A percentile compares a stretch with the other conserved stretches of the same genome.
These are phyloP conservation scores for Passer domesticus DNA, from an alignment of 2,113 vertebrate species.

Conservation along the genomic window DNA sequence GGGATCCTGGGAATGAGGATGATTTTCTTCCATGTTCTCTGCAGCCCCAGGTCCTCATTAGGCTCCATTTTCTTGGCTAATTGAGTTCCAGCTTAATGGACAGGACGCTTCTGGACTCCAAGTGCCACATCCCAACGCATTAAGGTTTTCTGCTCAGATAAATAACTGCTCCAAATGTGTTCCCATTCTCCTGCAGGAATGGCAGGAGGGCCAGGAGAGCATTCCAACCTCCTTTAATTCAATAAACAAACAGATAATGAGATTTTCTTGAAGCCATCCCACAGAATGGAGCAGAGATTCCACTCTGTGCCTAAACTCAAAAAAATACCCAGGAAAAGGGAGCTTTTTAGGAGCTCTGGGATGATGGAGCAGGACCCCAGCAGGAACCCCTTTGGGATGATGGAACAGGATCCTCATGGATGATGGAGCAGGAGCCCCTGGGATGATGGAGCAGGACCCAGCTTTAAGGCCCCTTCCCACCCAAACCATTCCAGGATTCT, in stretches of 20 bases:
- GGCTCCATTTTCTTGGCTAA: background rate
- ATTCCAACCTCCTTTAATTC: constrained; percentile 12
- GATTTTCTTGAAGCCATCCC: background rate
- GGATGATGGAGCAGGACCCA: background rate
- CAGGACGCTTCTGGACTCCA: background rate
- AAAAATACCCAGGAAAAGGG: background rate
- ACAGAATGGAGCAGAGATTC: background rate
- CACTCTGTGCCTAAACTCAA: background rate
- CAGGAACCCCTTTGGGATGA: background rate
- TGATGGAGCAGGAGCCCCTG: no score
- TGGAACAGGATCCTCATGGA: background rate
- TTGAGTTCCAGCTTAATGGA: background rate
- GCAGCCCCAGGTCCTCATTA: background rate
- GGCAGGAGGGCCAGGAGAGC: background rate
- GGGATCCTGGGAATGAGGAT: background rate
- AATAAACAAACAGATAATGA: constrained; percentile 17
- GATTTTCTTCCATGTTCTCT: background rate
- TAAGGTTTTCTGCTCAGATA: constrained; percentile 28
- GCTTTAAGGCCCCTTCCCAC: background rate
- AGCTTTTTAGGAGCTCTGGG: background rate
- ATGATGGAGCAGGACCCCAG: no score
- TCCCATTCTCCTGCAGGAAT: constrained; percentile 3
- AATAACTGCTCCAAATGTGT: background rate
- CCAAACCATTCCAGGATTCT: background rate
- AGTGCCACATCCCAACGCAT: background rate